Evolutionary conservation across 2,888 invertebrate species (phyloP), one percentile per base, ranked within the genome.

Genomic region (Bruchidius siliquastri): DNA sequence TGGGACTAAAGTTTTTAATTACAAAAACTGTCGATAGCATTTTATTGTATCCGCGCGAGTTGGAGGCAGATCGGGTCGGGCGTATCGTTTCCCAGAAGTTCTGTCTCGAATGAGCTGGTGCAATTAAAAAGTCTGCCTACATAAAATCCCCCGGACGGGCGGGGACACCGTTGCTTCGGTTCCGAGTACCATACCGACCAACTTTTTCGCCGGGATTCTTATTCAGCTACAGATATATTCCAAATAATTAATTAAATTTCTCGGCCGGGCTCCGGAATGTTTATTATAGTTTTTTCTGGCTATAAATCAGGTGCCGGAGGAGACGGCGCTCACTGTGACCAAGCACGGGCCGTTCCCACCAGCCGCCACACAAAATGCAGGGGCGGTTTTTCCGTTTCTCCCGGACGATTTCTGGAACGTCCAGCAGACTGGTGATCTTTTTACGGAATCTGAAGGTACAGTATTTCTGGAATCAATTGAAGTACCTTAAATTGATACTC

Each of bases 231-330:
- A 82, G 84, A 85, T 84, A 84, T 85, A 85, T 85, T 86, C 84
- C 83, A 86, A 86, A 86, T 87, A 86, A 87, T 87, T 87, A 87
- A 87, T 87, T 86, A 86, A 87, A 86, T 86, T 87, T 87, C 86
- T 86, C 82, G 80, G 81, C 79, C 49, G 82, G 80, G 80, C 81
- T 77, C 75, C 78, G 85, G 86, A 85, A 86, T 86, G 84, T 84
- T 84, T 83, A 85, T 86, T 83, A 84, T 80, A 76, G 83, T 82
- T 85, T 84, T 84, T 85, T 84, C 80, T 49, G 80, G 80, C 79
- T 80, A 86, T 86, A 86, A 86, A 86, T 86, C 86, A 85, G 86
- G 83, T 84, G 85, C 80, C 82, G 80, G 82, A 82, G 82, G 79
- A 84, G 84, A 83, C 83, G 84, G 83, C 83, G 82, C 82, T 82